Percentiles rank a stretch among this genome's conserved stretches.
Conservation (phyloP, 2,113 vertebrate species). For the Myocastor coypus region DNA sequence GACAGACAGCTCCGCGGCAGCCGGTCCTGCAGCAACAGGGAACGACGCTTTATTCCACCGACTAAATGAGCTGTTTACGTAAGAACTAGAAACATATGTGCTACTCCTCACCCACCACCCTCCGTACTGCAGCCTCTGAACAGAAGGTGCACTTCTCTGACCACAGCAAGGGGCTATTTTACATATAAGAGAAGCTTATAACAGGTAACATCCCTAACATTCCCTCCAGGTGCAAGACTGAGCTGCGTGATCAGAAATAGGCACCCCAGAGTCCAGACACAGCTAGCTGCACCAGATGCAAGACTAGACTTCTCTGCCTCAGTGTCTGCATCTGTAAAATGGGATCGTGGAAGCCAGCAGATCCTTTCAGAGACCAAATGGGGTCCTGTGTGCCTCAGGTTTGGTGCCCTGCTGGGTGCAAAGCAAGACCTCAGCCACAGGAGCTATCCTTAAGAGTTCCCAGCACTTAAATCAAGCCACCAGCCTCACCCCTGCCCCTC, state of each 20-base stretch:
- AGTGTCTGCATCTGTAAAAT: background rate
- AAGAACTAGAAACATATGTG: background rate
- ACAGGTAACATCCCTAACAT: background rate
- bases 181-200: background rate
- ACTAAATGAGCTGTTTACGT: background rate
- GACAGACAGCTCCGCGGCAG: accelerated
- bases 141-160: background rate
- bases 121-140: background rate
- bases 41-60: background rate
- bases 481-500: background rate
- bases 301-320: background rate
- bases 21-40: background rate
- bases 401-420: accelerated
- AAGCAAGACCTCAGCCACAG: background rate
- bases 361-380: accelerated
- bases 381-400: accelerated
- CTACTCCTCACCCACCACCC: background rate
- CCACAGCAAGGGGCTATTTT: background rate
- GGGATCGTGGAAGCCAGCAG: accelerated
- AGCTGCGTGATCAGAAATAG: background rate
- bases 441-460: background rate
- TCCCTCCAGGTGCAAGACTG: background rate
- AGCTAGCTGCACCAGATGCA: accelerated
- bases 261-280: background rate
- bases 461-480: background rate